Evolutionary conservation across 2,797 vertebrate genomes (phyloP).

Genomic region (Gymnodraco acuticeps): DNA sequence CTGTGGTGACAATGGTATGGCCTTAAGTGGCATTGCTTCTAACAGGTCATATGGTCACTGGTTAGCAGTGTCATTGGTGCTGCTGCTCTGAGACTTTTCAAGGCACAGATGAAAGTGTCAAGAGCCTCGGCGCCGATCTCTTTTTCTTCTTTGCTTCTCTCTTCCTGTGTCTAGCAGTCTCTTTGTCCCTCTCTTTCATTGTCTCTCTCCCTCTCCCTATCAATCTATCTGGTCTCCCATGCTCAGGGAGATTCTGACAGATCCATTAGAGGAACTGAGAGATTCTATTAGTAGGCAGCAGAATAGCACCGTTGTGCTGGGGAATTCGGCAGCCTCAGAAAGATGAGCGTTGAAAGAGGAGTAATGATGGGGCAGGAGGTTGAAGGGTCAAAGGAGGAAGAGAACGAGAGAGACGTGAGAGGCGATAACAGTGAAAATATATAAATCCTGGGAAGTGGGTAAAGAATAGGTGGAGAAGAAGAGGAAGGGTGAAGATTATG

Average conservation of each 20-base stretch:
- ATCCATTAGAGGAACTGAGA: constrained; percentile 78
- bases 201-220: constrained; percentile 54
- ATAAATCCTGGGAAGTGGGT: constrained; percentile 34
- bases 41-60: constrained; percentile 55
- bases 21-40: constrained; percentile 35
- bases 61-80: constrained; percentile 49
- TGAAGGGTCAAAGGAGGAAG: constrained; percentile 59
- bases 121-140: neutral
- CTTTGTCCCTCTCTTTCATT: constrained; percentile 46
- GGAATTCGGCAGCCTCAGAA: constrained; percentile 63
- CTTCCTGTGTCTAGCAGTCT: constrained; percentile 26
- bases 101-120: constrained; percentile 51
- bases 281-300: constrained; percentile 79
- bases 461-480: constrained; percentile 22
- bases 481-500: constrained; percentile 39
- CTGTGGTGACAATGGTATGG: constrained; percentile 36
- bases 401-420: constrained; percentile 55
- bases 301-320: constrained; percentile 75
- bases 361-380: constrained; percentile 65
- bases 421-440: constrained; percentile 65
- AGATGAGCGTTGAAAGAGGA: constrained; percentile 74
- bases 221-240: constrained; percentile 72
- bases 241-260: constrained; percentile 75
- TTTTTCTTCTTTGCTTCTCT: constrained; percentile 24
- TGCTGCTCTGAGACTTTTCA: constrained; percentile 53